Percentiles rank a stretch among this genome's conserved stretches.
These are phyloP conservation scores for Pterobdella sp. DNA, from an alignment of 2,888 invertebrate genomes.

Conservation along the genomic window DNA sequence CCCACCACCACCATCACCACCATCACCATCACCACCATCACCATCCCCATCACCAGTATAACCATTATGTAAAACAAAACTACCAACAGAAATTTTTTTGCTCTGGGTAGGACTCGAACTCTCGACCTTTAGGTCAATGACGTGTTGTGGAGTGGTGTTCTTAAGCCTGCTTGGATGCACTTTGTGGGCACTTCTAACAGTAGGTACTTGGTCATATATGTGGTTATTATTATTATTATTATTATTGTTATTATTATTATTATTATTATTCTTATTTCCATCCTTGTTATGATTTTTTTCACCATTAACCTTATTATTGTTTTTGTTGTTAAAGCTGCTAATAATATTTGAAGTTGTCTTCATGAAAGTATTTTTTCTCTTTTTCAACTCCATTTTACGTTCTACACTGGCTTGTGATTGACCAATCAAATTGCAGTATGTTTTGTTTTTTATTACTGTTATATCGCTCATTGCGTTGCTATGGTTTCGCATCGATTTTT, in stretches of 20 bases:
- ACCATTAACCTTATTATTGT: background rate
- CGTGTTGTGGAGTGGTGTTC: background rate
- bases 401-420: background rate
- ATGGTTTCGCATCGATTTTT: background rate
- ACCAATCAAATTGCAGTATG: too few relatives aligned
- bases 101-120: background rate
- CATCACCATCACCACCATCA: background rate
- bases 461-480: background rate
- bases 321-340: background rate
- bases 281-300: background rate
- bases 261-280: background rate
- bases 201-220: conserved; percentile 4
- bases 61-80: background rate
- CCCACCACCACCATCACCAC: background rate
- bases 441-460: background rate
- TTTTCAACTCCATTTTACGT: background rate
- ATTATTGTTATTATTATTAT: background rate
- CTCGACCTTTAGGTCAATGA: background rate
- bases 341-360: background rate
- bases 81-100: background rate
- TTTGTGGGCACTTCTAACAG: conserved; percentile 8
- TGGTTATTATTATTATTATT: conserved; percentile 5
- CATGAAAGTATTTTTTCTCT: background rate
- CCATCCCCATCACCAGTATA: background rate
- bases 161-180: conserved; percentile 2